Evolutionary conservation across 1,140 invertebrate genomes (phyloP).

Genomic region (Zaprionus kolodkinae): DNA sequence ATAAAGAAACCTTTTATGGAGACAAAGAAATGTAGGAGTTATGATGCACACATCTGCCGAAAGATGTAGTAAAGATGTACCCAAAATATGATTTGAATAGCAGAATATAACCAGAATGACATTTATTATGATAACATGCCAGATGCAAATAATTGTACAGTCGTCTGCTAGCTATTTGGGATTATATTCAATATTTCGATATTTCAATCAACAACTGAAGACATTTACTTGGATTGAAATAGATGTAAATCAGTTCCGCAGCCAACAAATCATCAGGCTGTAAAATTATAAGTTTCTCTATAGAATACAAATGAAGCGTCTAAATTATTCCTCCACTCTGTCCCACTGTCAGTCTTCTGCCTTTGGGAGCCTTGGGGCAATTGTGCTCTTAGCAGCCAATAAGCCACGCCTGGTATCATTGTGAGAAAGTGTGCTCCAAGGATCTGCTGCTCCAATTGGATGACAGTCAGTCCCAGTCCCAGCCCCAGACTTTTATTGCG

Average conservation of each 20-base stretch:
- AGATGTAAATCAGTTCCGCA: slow-evolving; percentile 15
- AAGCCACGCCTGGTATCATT: slow-evolving; percentile 43
- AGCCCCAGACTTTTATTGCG: slow-evolving; percentile 58
- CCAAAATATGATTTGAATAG: too few relatives aligned
- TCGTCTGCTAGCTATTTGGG: too few relatives aligned
- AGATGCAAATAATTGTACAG: too few relatives aligned
- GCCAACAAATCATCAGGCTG: slow-evolving; percentile 20
- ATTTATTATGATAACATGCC: too few relatives aligned
- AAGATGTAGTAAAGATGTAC: too few relatives aligned
- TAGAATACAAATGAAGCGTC: slow-evolving; percentile 41
- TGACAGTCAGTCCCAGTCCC: slow-evolving; percentile 23
- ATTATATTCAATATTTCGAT: not conserved
- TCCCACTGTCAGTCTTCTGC: not conserved
- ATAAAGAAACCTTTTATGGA: not conserved
- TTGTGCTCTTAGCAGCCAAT: slow-evolving; percentile 66
- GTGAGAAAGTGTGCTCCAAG: slow-evolving; percentile 15
- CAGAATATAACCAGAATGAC: too few relatives aligned
- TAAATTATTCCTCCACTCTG: slow-evolving; percentile 25
- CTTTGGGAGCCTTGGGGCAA: slow-evolving; percentile 11
- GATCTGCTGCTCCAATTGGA: slow-evolving; percentile 27
- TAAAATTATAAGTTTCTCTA: slow-evolving; percentile 34
- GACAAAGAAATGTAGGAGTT: too few relatives aligned
- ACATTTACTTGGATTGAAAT: not conserved
- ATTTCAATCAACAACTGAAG: slow-evolving; percentile 2
- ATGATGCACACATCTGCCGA: too few relatives aligned